These are phyloP conservation scores for Cynodonichthys magdalenae DNA, from an alignment of 2,797 vertebrate species.

Conservation along the genomic window DNA sequence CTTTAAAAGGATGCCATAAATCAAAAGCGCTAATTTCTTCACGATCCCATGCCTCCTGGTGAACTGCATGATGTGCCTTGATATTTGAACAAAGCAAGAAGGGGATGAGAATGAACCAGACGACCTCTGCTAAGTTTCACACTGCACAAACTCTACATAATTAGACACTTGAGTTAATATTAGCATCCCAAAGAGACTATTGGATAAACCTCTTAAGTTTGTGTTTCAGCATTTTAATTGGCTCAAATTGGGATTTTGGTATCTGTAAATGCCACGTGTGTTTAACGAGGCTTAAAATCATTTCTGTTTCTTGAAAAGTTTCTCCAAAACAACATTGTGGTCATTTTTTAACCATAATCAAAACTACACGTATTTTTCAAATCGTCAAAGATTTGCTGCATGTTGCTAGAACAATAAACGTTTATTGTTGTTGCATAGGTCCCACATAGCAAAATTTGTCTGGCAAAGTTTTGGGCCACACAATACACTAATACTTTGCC, in stretches of 20 bases:
- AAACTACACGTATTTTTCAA: too few species aligned
- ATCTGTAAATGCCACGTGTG: conserved; percentile 10
- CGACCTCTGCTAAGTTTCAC: conserved; percentile 53
- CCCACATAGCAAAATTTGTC: too few species aligned
- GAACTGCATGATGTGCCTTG: conserved; percentile 48
- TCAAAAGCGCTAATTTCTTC: conserved; percentile 47
- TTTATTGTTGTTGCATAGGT: too few species aligned
- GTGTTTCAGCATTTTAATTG: conserved; percentile 7
- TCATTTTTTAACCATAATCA: too few species aligned
- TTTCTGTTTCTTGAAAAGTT: too few species aligned
- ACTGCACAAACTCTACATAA: conserved; percentile 23
- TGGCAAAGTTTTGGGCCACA: too few species aligned
- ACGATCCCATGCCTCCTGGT: conserved; percentile 17
- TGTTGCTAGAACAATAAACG: too few species aligned
- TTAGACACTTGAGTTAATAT: conserved; percentile 33
- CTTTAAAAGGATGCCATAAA: conserved; percentile 59
- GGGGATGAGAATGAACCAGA: conserved; percentile 42
- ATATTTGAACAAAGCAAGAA: conserved; percentile 22
- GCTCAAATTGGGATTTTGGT: conserved; percentile 12
- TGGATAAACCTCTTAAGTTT: conserved; percentile 22
- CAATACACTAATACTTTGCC: too few species aligned
- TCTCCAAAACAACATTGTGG: too few species aligned
- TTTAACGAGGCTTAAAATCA: too few species aligned
- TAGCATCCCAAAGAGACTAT: conserved; percentile 17
- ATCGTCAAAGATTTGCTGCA: too few species aligned